Base-by-base conservation (phyloP, 2,113 vertebrate genomes). In the Pomatorhinus ruficollis region DNA sequence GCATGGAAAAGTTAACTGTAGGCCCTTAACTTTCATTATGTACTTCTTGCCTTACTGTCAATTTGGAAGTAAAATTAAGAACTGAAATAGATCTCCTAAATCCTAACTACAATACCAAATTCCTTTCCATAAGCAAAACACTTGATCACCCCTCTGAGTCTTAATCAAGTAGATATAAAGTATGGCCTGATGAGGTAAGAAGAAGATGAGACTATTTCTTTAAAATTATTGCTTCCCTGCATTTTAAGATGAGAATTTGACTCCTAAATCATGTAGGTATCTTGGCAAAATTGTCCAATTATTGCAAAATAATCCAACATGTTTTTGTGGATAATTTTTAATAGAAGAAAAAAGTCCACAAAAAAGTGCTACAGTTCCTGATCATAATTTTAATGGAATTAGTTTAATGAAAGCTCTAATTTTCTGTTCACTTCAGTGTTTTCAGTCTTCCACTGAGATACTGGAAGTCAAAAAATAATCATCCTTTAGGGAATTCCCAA, bases 1-100 rank as follows among this genome's bases (percentile, higher is more conserved):
- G 25, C 57, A 42, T 2, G 15, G 49, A 71, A 77, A 93, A 86
- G 59, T 69, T 71, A 69, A 80, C 24, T 47, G 28, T 54, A 54
- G 8, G 7, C 31, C 50, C 45, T 72, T 70, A 35, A 44, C 40
- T 93, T 93, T 79, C 40, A 31, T 79, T 91, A 53, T 2, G 0
- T 60, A 61, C 5, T 91, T 92, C 80, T 86, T 54, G 27, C 63
- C 80, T 91, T 87, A 69, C 16, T 68, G 60, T 78, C 50, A 56
- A 10, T 94, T 92, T 95, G 37, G 44, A 87, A 28, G 11, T 59
- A 72, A 90, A 92, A 92, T 53, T 78, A 87, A 94, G 49, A 93
- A 68, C n/a, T 49, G 37, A 84, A 89, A 81, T 24, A 76, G 28
- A 44, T 79, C 31, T 85, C 27, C 72, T 83, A 91, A 93, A 89